Evolutionary conservation across 2,888 invertebrate genomes (phyloP).

Genomic region (Lasiommata megera): DNA sequence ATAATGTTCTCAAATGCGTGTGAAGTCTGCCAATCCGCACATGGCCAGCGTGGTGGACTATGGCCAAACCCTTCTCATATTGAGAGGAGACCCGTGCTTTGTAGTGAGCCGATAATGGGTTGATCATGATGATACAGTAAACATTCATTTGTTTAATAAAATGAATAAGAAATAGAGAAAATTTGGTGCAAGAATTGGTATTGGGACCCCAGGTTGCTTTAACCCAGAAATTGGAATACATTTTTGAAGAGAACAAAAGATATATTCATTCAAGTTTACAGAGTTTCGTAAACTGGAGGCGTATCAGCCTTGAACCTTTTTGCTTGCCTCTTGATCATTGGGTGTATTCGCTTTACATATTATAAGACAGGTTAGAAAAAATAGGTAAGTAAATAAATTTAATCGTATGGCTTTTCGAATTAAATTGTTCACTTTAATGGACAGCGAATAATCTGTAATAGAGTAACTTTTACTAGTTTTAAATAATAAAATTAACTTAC

Average conservation of each 20-base stretch:
- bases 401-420: slow-evolving; percentile 1
- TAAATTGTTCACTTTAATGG: neutral
- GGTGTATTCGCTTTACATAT: slow-evolving; percentile 66
- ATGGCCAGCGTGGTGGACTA: too few species aligned
- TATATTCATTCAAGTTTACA: slow-evolving; percentile 15
- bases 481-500: neutral
- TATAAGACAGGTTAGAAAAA: too few species aligned
- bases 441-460: neutral
- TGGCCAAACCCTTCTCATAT: too few species aligned
- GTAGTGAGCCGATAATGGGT: too few species aligned
- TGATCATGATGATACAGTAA: slow-evolving; percentile 32
- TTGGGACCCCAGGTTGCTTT: slow-evolving; percentile 59
- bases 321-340: slow-evolving; percentile 65
- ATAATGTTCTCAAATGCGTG: too few species aligned
- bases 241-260: slow-evolving; percentile 23
- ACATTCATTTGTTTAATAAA: slow-evolving; percentile 35
- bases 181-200: slow-evolving; percentile 69
- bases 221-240: slow-evolving; percentile 49
- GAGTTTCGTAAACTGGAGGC: slow-evolving; percentile 47
- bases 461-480: neutral
- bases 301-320: slow-evolving; percentile 66
- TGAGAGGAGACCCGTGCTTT: too few species aligned
- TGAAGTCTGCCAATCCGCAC: too few species aligned
- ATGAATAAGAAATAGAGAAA: slow-evolving; percentile 37
- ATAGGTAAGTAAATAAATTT: too few species aligned